Conservation (phyloP, 2,888 invertebrate species). For the Chromoteleia sp. region DNA sequence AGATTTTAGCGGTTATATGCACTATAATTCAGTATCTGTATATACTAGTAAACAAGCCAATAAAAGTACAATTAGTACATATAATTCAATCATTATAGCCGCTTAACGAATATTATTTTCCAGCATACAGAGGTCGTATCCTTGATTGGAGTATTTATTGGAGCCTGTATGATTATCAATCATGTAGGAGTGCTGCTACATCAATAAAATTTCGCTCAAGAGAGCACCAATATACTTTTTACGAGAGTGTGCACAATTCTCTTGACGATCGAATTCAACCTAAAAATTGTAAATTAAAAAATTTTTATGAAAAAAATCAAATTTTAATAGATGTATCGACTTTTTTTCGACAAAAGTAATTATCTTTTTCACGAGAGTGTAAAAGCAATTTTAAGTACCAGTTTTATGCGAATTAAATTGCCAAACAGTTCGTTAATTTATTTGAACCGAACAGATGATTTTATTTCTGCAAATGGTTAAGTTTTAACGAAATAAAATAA, state of each 20-base stretch:
- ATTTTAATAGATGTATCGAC: not conserved
- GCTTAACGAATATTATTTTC: no score
- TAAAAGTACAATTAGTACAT: no score
- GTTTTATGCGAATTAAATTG: not conserved
- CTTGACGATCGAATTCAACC: not conserved
- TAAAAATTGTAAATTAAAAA: conserved; percentile 6
- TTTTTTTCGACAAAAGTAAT: not conserved
- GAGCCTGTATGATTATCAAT: conserved; percentile 33
- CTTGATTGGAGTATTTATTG: conserved; percentile 17
- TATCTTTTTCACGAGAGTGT: not conserved
- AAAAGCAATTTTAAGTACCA: not conserved
- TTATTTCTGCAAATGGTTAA: conserved; percentile 8
- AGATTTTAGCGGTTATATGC: no score
- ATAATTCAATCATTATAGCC: no score
- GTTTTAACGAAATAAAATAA: conserved; percentile 40
- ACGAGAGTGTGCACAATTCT: conserved; percentile 1
- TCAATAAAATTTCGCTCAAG: conserved; percentile 5
- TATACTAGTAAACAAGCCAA: no score
- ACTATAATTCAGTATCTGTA: no score
- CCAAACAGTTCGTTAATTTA: conserved; percentile 10
- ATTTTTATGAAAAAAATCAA: not conserved
- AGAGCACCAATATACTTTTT: conserved; percentile 22
- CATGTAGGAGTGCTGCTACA: conserved; percentile 7
- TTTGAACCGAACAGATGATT: not conserved
- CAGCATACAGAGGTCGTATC: no score